phyloP scores from a whole-genome alignment of 2,888 invertebrate species.

The Athripsodes cinereus region DNA sequence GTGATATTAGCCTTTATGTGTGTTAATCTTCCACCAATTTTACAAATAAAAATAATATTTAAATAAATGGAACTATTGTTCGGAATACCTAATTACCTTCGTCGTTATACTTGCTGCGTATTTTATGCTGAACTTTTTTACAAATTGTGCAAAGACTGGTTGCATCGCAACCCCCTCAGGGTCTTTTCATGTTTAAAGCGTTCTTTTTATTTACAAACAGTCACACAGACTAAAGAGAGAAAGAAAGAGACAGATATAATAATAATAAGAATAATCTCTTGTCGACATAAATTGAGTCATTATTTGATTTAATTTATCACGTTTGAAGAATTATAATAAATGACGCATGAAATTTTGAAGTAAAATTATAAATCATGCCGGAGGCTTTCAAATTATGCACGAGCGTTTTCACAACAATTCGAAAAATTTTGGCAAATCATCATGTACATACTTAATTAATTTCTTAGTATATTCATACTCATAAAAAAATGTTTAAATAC shows the following conservation, averaged over 20 bases:
- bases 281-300: neutral
- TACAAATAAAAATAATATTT: neutral
- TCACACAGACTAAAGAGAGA: too few relatives aligned
- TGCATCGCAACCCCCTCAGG: neutral
- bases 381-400: too few relatives aligned
- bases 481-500: too few relatives aligned
- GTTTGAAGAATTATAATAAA: neutral
- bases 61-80: neutral
- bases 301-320: neutral
- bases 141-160: neutral
- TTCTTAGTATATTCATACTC: too few relatives aligned
- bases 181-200: neutral
- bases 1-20: too few relatives aligned
- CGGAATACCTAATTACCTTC: neutral
- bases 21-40: too few relatives aligned
- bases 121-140: neutral
- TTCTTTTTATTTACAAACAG: too few relatives aligned
- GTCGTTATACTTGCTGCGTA: neutral
- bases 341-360: neutral
- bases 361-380: neutral
- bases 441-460: too few relatives aligned
- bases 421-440: too few relatives aligned
- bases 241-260: neutral
- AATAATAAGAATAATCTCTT: neutral
- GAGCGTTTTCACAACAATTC: too few relatives aligned